Conservation (phyloP, 2,888 invertebrate genomes). For the Diarsia rubi region DNA sequence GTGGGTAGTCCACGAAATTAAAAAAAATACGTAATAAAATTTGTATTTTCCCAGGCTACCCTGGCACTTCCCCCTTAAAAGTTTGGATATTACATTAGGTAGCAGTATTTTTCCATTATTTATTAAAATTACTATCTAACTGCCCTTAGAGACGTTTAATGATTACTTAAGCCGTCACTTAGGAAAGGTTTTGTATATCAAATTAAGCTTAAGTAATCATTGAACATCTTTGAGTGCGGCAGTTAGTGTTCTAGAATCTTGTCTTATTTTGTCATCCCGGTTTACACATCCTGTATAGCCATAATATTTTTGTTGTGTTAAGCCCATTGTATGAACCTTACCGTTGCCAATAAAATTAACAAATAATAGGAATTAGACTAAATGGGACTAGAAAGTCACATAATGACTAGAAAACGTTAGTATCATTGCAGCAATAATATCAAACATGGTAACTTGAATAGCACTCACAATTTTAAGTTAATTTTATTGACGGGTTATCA, state of each 20-base stretch:
- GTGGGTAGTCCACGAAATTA: too few relatives aligned
- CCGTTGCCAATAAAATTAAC: conserved; percentile 45
- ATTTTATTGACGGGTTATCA: not conserved
- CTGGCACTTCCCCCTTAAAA: too few relatives aligned
- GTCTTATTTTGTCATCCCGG: not conserved
- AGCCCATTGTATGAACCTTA: conserved; percentile 7
- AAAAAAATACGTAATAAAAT: too few relatives aligned
- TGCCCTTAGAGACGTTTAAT: too few relatives aligned
- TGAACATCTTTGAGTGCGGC: too few relatives aligned
- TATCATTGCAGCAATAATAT: conserved; percentile 40
- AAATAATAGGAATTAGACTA: conserved; percentile 65
- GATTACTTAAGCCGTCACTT: too few relatives aligned
- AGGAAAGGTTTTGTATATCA: too few relatives aligned
- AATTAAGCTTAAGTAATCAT: too few relatives aligned
- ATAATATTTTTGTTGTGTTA: not conserved
- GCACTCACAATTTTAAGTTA: conserved; percentile 54
- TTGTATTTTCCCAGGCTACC: too few relatives aligned
- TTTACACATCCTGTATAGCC: not conserved
- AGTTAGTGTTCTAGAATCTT: not conserved
- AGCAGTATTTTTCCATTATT: not conserved
- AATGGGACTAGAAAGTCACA: conserved; percentile 54
- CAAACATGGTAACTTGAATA: conserved; percentile 43
- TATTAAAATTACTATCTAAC: not conserved
- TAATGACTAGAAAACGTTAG: conserved; percentile 54
- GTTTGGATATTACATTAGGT: too few relatives aligned